Evolutionary conservation across 2,888 invertebrate genomes (phyloP).

Genomic region (Aporophyla lueneburgensis): DNA sequence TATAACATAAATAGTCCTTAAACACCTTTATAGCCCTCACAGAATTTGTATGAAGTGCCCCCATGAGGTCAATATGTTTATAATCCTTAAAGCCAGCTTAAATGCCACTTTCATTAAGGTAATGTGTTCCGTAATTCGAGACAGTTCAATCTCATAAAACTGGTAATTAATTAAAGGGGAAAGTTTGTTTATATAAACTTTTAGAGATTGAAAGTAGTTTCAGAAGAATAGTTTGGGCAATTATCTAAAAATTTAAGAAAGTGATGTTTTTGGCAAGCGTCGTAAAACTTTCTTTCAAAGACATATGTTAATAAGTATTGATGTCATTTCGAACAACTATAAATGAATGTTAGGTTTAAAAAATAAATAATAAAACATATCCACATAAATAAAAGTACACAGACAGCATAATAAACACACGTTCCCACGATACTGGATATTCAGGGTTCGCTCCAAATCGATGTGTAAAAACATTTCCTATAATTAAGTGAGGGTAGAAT

Average conservation of each 20-base stretch:
- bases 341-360: not conserved
- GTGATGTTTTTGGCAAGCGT: not conserved
- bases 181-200: not conserved
- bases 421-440: conserved; percentile 11
- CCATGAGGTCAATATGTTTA: conserved; percentile 53
- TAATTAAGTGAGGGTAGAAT: conserved; percentile 64
- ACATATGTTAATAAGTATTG: not conserved
- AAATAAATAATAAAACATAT: not conserved
- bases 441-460: conserved; percentile 30
- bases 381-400: not conserved
- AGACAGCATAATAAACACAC: conserved; percentile 29
- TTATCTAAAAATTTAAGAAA: not conserved
- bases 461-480: conserved; percentile 62
- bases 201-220: conserved; percentile 13
- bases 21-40: conserved; percentile 60
- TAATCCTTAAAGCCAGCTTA: conserved; percentile 30
- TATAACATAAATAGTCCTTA: conserved; percentile 68
- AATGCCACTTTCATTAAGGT: conserved; percentile 45
- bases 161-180: not conserved
- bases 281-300: not conserved
- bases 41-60: conserved; percentile 52
- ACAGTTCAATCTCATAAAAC: conserved; percentile 33
- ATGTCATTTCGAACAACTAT: too few species aligned
- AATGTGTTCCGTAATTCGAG: conserved; percentile 30
- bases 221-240: not conserved